Conservation (phyloP, 1,140 invertebrate genomes). For the Cryptotermes secundus region DNA sequence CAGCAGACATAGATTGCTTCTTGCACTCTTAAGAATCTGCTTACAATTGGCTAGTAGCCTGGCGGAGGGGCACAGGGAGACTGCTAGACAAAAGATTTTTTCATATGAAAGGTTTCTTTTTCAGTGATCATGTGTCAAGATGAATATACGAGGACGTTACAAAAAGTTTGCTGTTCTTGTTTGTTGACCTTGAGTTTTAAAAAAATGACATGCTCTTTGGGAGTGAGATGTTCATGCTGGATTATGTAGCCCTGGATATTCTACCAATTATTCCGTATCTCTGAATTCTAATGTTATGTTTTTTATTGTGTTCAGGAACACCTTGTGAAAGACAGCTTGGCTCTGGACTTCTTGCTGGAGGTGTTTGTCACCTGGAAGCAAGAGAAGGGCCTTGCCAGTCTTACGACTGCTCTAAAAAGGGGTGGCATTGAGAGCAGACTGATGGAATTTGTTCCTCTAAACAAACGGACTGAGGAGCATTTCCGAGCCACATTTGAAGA, state of each 20-base stretch:
- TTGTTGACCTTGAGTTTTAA: no score
- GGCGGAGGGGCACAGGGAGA: no score
- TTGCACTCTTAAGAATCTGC: no score
- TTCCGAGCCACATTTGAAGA: constrained; percentile 82
- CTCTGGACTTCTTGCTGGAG: constrained; percentile 88
- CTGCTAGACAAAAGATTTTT: no score
- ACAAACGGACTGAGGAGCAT: constrained; percentile 87
- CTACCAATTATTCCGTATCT: neutral
- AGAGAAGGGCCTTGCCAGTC: constrained; percentile 83
- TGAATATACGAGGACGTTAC: no score
- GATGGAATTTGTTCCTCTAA: constrained; percentile 90
- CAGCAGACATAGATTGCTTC: no score
- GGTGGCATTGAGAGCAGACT: constrained; percentile 86
- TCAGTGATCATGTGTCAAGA: no score
- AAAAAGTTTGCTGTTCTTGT: no score
- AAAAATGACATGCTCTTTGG: no score
- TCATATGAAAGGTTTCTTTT: no score
- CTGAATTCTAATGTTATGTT: constrained; percentile 1
- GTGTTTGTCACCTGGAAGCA: constrained; percentile 89
- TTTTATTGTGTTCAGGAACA: constrained; percentile 66
- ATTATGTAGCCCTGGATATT: neutral
- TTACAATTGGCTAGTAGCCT: no score
- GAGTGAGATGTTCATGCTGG: neutral
- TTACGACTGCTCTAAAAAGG: constrained; percentile 84
- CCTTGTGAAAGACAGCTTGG: constrained; percentile 91